These are phyloP conservation scores for Agrotis ipsilon DNA, from an alignment of 2,888 invertebrate species.

Conservation along the genomic window DNA sequence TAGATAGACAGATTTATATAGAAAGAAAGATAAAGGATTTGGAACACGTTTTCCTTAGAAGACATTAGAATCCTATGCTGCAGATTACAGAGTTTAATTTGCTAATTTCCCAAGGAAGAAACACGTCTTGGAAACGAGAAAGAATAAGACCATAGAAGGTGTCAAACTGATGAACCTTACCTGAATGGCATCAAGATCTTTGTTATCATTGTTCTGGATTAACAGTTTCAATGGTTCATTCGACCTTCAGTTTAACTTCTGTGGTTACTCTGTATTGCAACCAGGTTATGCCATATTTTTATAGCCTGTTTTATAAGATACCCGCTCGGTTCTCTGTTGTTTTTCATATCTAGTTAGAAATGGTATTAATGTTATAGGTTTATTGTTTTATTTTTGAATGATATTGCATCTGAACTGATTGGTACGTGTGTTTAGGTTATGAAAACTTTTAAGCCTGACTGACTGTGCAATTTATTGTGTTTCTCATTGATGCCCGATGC, in stretches of 20 bases:
- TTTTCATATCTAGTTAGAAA: conserved; percentile 33
- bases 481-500: too few relatives aligned
- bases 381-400: conserved; percentile 7
- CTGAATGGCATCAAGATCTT: too few relatives aligned
- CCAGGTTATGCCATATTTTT: conserved; percentile 23
- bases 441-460: too few relatives aligned
- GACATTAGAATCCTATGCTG: not conserved
- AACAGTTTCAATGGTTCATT: too few relatives aligned
- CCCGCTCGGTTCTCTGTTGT: conserved; percentile 13
- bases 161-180: too few relatives aligned
- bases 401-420: conserved; percentile 4
- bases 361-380: conserved; percentile 12
- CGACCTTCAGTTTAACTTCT: conserved; percentile 8
- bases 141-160: too few relatives aligned
- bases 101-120: too few relatives aligned
- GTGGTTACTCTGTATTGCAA: not conserved
- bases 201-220: too few relatives aligned
- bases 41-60: not conserved
- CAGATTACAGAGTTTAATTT: not conserved
- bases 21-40: too few relatives aligned
- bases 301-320: conserved; percentile 27
- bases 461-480: too few relatives aligned
- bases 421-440: conserved; percentile 38
- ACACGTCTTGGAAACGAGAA: too few relatives aligned
- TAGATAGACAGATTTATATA: too few relatives aligned